Conservation (phyloP, 2,888 invertebrate species). For the Chamaedrilus cognettii region DNA sequence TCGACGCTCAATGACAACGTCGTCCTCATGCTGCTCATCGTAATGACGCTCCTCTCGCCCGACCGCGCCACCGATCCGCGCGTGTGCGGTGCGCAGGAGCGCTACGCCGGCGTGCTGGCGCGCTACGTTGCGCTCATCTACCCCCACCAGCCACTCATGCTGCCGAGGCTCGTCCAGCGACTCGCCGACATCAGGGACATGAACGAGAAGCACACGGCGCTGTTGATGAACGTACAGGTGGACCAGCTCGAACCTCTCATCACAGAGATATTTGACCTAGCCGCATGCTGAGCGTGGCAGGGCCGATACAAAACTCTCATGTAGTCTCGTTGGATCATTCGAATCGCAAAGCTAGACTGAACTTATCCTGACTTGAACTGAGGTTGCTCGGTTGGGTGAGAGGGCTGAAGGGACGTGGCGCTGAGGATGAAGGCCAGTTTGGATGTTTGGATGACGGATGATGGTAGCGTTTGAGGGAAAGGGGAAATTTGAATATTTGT, state of each 20-base stretch:
- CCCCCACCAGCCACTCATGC: conserved; percentile 44
- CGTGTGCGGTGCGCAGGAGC: conserved; percentile 45
- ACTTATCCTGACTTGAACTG: too few species aligned
- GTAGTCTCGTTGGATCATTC: too few species aligned
- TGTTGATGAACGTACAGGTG: conserved; percentile 90
- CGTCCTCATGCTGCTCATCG: conserved; percentile 50
- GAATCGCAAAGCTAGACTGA: too few species aligned
- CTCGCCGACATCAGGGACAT: conserved; percentile 85
- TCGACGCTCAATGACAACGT: conserved; percentile 48
- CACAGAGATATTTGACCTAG: conserved; percentile 90
- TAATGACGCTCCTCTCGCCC: conserved; percentile 50
- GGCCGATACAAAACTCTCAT: too few species aligned
- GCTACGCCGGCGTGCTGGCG: conserved; percentile 47
- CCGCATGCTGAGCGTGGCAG: too few species aligned
- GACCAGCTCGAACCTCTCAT: conserved; percentile 86
- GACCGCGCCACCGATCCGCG: conserved; percentile 45
- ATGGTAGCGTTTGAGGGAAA: too few species aligned
- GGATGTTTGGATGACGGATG: too few species aligned
- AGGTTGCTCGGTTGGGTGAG: too few species aligned
- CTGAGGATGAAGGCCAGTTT: too few species aligned
- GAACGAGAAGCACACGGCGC: conserved; percentile 86
- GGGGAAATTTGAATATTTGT: too few species aligned
- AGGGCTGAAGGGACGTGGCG: too few species aligned
- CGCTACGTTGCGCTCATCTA: conserved; percentile 45
- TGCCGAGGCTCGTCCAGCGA: conserved; percentile 73